Base-by-base conservation (phyloP, 2,113 vertebrate species). In the Brienomyrus brachyistius region DNA sequence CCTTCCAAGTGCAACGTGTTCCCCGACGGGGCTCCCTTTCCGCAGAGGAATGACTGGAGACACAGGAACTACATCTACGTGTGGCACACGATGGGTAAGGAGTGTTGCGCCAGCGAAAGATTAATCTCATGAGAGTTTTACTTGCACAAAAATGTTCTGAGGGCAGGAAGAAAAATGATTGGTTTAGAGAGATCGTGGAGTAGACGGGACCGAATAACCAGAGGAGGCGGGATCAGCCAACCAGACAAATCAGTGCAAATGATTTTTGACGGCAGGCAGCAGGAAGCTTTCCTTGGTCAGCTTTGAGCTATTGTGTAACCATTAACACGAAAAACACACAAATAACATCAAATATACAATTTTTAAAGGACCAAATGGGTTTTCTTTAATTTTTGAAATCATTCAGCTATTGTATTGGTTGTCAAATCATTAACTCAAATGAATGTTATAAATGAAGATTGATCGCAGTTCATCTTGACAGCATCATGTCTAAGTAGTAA, bases 21-120 rank as follows among this genome's bases (percentile, higher is more conserved):
- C 90, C 98, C 98, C 0, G 98, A 99, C 0, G 96, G 98, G 54
- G 97, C 90, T 92, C 95, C 97, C 27, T 98, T 99, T 91, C 97
- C 97, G 48, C 95, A 93, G 91, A 93, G 92, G 89, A 95, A 93
- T 0, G 95, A 97, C 89, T 96, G 98, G 97, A 96, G 94, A 43
- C 96, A 91, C 89, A 95, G 94, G 91, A 95, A 95, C 86, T 99
- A 98, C 23, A 93, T 99, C 92, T 99, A 98, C 0, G 91, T 98
- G 40, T 99, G 98, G 95, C 97, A 98, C 92, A 96, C 97, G 0
- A 94, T 96, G 90, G 98, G 98, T 98, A 90, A 93, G 94, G 47
- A 47, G 13, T 1, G 4, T 5, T 4, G 3, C 9, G 21, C 4
- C 17, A 19, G 35, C 15, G 5, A 3, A 45, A n/a, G 56, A 62